Evolutionary conservation across 1,140 invertebrate species (phyloP).

Genomic region (Drosophila murphyi): DNA sequence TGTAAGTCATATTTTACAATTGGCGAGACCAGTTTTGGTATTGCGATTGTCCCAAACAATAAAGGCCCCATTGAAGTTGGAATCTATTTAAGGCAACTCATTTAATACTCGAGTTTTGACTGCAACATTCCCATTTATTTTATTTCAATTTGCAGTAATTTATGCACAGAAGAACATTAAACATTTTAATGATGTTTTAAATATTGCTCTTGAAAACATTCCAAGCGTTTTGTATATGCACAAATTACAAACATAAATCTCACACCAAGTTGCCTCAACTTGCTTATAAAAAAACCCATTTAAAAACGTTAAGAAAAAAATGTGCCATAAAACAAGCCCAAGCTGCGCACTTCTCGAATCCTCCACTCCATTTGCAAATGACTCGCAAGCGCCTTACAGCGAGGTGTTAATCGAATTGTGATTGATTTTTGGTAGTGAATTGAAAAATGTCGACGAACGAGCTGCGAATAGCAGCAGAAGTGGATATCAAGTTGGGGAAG

Average conservation of each 20-base stretch:
- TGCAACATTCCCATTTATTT: not conserved
- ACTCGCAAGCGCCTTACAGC: conserved; percentile 19
- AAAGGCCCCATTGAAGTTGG: too few relatives aligned
- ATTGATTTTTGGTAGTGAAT: conserved; percentile 65
- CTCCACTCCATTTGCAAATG: conserved; percentile 2
- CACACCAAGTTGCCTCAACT: not conserved
- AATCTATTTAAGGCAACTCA: too few relatives aligned
- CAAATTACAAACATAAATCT: not conserved
- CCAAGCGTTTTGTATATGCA: not conserved
- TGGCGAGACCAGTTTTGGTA: too few relatives aligned
- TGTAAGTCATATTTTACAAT: too few relatives aligned
- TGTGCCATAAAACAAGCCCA: not conserved
- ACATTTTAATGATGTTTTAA: not conserved
- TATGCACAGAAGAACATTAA: too few relatives aligned
- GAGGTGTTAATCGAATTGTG: conserved; percentile 73
- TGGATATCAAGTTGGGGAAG: not conserved
- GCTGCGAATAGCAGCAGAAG: not conserved
- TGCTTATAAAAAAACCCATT: not conserved
- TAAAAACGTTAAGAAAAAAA: not conserved
- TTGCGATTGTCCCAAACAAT: too few relatives aligned
- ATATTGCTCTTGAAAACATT: not conserved
- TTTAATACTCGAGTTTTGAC: not conserved
- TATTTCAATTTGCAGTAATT: too few relatives aligned
- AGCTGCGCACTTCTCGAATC: not conserved
- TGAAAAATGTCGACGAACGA: conserved; percentile 24